Base-by-base conservation (phyloP, 2,797 vertebrate species). In the Melanitta fusca region DNA sequence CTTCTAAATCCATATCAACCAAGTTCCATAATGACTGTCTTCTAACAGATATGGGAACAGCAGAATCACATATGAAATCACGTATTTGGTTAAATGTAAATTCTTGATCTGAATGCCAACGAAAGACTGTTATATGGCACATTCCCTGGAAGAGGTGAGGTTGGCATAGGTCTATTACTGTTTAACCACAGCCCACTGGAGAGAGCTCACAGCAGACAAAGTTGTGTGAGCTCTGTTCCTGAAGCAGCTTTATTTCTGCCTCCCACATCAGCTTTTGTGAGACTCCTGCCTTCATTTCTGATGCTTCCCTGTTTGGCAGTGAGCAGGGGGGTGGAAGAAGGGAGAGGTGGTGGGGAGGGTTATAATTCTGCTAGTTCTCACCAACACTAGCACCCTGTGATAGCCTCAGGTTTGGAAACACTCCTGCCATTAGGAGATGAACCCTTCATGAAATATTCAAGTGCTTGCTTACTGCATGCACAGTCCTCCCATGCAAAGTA, bases 381-480 rank as follows among this genome's bases (percentile, higher is more conserved):
- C 81, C 72, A 84, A 17, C 70, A 58, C 14, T 69, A 85, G 75
- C 72, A 89, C 21, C n/a, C 17, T 28, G 32, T 61, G 70, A 56
- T 65, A 91, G 51, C 70, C 77, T 81, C 30, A 66, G 77, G 60
- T 93, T 81, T 96, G 66, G 73, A 94, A 94, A 84, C 38, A 6
- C 66, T 95, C 70, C 41, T 79, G 58, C 54, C 66, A 79, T 81
- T 91, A 91, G 60, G 56, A 95, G 51, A 81, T 36, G 62, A 84
- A 56, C 45, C 32, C 14, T 91, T 91, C n/a, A 72, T 81, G 88
- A 94, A 95, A 69, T 71, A 93, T 85, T 95, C 36, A 91, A 39
- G 3, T 66, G 45, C n/a, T 88, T 90, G 49, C 18, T 86, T 81
- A 65, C 64, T 38, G 6, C 36, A 56, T 56, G 25, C 38, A 16